Evolutionary conservation across 2,888 invertebrate species (phyloP).

Genomic region (Rapana venosa): DNA sequence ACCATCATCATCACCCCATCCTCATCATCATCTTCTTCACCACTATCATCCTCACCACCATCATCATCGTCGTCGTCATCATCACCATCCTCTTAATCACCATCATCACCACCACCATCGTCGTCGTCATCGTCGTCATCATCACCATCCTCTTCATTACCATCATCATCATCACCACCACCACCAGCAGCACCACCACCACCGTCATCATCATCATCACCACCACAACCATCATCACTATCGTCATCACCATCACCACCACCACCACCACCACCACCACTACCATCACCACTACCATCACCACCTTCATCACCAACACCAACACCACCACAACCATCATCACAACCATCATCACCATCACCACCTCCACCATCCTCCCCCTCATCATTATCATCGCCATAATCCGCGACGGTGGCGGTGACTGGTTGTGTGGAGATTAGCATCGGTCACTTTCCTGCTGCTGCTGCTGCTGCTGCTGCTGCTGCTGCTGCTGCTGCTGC

Average conservation of each 20-base stretch:
- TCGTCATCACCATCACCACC: neutral
- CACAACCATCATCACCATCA: too few relatives aligned
- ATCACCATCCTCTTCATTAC: neutral
- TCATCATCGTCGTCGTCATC: neutral
- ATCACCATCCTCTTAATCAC: neutral
- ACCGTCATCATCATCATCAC: neutral
- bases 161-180: neutral
- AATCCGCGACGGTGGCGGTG: too few relatives aligned
- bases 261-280: neutral
- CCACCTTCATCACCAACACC: too few relatives aligned
- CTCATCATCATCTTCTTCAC: constrained; percentile 3
- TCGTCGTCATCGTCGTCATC: neutral
- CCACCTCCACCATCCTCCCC: too few relatives aligned
- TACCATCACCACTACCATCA: neutral
- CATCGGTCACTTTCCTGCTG: too few relatives aligned
- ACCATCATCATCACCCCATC: too few relatives aligned
- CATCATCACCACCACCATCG: neutral
- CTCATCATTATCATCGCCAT: too few relatives aligned
- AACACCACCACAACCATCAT: too few relatives aligned
- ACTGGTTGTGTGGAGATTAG: too few relatives aligned
- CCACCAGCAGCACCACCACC: neutral
- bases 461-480: too few relatives aligned
- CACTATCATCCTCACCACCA: constrained; percentile 12
- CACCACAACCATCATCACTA: constrained; percentile 3
- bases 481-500: too few relatives aligned